A percentile compares a stretch with the other conserved stretches of the same genome.
phyloP scores from a whole-genome alignment of 2,113 vertebrate genomes.

The Brachypteracias leptosomus region DNA sequence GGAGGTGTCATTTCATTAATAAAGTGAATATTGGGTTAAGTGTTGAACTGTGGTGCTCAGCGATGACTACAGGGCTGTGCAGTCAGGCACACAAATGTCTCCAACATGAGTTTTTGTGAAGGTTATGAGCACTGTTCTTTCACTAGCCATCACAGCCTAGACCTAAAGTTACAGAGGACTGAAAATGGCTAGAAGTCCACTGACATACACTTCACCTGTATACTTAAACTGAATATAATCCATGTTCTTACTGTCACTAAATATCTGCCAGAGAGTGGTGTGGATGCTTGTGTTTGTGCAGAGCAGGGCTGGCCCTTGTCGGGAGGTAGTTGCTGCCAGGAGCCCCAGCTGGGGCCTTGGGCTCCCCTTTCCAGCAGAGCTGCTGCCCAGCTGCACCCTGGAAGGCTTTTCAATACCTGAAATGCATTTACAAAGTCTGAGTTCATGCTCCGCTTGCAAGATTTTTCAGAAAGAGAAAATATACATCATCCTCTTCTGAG shows the following conservation, averaged over 20 bases:
- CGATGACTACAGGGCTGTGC: not conserved
- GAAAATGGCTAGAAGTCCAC: not conserved
- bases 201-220: not conserved
- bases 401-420: not conserved
- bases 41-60: not conserved
- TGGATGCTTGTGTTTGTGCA: not conserved
- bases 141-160: not conserved
- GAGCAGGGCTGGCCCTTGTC: not conserved
- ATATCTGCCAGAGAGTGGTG: not conserved
- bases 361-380: not conserved
- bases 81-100: not conserved
- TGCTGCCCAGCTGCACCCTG: rapidly evolving
- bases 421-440: not conserved
- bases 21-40: not conserved
- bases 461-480: not conserved
- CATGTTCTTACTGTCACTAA: not conserved
- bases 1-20: not conserved
- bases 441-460: not conserved
- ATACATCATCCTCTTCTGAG: not conserved
- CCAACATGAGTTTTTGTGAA: not conserved
- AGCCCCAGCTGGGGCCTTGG: rapidly evolving
- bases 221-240: not conserved
- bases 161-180: not conserved
- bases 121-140: not conserved
- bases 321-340: rapidly evolving